These are phyloP conservation scores for Elanoides forficatus DNA, from an alignment of 2,113 vertebrate genomes.

Conservation along the genomic window DNA sequence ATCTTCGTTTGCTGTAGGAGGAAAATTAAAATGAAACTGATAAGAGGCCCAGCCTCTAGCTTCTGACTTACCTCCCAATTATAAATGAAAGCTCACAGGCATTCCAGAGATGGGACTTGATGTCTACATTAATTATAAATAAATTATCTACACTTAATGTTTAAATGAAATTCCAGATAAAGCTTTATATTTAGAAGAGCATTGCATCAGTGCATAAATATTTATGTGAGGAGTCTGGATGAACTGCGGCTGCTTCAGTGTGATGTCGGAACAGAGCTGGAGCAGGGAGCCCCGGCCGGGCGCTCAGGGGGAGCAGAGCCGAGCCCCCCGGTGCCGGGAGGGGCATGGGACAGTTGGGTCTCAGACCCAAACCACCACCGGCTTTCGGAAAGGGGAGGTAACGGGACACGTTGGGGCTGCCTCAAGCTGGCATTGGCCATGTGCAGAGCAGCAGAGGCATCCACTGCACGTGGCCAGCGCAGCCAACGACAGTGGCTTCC, in stretches of 20 bases:
- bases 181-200: slow-evolving; percentile 58
- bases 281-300: neutral
- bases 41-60: slow-evolving; percentile 32
- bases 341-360: fast-evolving
- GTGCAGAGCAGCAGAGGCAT: neutral
- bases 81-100: slow-evolving; percentile 41
- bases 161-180: slow-evolving; percentile 63
- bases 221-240: neutral
- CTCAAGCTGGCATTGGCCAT: neutral
- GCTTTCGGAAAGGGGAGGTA: no score
- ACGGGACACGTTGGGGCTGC: fast-evolving
- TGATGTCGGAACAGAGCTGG: neutral
- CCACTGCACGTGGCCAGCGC: fast-evolving
- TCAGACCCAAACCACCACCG: neutral
- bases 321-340: neutral
- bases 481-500: fast-evolving
- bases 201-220: slow-evolving; percentile 36
- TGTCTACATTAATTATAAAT: slow-evolving; percentile 71
- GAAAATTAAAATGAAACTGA: slow-evolving; percentile 43
- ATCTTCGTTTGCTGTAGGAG: neutral
- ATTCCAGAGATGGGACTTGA: slow-evolving; percentile 47
- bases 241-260: neutral
- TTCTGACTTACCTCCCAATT: slow-evolving; percentile 48
- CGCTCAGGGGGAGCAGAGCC: fast-evolving
- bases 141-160: slow-evolving; percentile 66